Evolutionary conservation across 2,113 vertebrate species (phyloP).

Genomic region (Falcunculus frontatus): DNA sequence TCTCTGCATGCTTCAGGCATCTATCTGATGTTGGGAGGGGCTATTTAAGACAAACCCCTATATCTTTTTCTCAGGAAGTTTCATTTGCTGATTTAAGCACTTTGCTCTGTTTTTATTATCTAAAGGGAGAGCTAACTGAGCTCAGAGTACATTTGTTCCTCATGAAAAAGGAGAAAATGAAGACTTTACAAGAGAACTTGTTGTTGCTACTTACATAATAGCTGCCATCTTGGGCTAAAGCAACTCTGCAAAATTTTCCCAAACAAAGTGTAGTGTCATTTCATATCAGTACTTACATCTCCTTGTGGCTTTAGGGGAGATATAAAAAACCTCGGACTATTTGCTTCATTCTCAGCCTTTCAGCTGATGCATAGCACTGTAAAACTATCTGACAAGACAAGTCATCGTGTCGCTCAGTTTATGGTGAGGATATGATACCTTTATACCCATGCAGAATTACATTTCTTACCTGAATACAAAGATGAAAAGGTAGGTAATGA

Average conservation of each 20-base stretch:
- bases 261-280: constrained; percentile 36
- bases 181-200: neutral
- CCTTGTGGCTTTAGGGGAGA: constrained; percentile 1
- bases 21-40: neutral
- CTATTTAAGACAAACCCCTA: neutral
- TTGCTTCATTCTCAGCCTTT: constrained; percentile 9
- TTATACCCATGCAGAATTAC: neutral
- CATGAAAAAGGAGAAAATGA: neutral
- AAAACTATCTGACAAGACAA: constrained; percentile 27
- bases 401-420: neutral
- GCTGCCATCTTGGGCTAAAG: constrained; percentile 5
- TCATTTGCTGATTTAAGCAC: neutral
- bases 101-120: neutral
- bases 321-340: neutral
- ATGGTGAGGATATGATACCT: neutral
- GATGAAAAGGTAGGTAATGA: neutral
- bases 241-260: neutral
- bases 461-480: neutral
- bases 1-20: neutral
- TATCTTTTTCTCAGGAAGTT: neutral
- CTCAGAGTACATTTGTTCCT: neutral
- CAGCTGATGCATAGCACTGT: neutral
- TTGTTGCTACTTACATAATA: neutral
- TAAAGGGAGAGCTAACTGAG: neutral
- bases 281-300: constrained; percentile 27